A percentile compares a stretch with the other conserved stretches of the same genome.
phyloP scores from a whole-genome alignment of 2,113 vertebrate genomes.

The Odocoileus virginianus region DNA sequence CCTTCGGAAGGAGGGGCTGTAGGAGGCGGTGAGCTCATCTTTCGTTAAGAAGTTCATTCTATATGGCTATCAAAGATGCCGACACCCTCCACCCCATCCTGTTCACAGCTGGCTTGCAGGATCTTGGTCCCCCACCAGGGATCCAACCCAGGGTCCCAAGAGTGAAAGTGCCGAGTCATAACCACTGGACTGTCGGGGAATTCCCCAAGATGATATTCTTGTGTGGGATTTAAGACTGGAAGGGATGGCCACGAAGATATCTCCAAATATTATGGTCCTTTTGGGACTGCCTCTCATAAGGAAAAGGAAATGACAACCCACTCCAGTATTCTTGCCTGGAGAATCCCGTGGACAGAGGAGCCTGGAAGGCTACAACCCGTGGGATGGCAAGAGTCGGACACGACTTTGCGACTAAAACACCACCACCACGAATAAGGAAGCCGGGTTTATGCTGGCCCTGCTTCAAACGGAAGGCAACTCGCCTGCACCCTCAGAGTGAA shows the following conservation, averaged over 20 bases:
- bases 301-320: not conserved
- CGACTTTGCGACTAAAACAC: not conserved
- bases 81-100: not conserved
- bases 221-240: not conserved
- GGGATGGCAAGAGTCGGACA: not conserved
- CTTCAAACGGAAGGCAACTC: not conserved
- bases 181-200: not conserved
- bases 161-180: not conserved
- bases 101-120: not conserved
- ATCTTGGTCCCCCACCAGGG: not conserved
- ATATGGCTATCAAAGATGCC: not conserved
- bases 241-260: not conserved
- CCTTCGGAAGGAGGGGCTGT: not conserved
- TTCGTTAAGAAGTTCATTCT: not conserved
- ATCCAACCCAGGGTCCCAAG: not conserved
- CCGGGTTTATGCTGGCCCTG: not conserved
- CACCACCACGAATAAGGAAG: not conserved
- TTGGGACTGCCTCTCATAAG: not conserved
- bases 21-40: not conserved
- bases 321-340: not conserved
- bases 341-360: not conserved
- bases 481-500: not conserved
- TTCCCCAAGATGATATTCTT: not conserved
- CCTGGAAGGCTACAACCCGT: not conserved
- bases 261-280: not conserved